Percentiles rank a stretch among this genome's conserved stretches.
Evolutionary conservation across 2,888 invertebrate genomes (phyloP).

Genomic region (Acrocera orbiculus): DNA sequence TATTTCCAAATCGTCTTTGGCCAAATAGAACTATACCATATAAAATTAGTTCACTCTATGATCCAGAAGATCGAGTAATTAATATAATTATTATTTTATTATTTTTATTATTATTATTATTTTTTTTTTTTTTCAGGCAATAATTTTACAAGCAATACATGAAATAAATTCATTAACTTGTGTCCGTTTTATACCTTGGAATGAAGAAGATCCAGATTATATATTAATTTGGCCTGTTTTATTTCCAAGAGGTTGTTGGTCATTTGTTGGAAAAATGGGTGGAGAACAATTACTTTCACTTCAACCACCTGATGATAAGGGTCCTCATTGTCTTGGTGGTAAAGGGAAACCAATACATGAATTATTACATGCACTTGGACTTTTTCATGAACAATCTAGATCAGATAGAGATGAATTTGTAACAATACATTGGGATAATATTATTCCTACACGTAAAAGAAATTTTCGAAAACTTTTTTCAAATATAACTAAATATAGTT

Average conservation of each 20-base stretch:
- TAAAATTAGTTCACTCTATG: no score
- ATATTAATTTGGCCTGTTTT: conserved; percentile 47
- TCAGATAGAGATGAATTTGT: no score
- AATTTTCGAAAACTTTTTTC: no score
- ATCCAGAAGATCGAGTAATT: no score
- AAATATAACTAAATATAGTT: conserved; percentile 44
- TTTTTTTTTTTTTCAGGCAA: no score
- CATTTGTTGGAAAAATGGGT: conserved; percentile 54
- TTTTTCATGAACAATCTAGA: conserved; percentile 65
- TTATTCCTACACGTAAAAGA: no score
- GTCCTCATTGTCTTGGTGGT: conserved; percentile 44
- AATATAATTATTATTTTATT: no score
- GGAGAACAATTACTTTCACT: conserved; percentile 57
- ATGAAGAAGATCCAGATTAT: conserved; percentile 43
- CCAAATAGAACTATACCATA: no score
- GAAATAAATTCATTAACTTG: conserved; percentile 47
- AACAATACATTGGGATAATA: no score
- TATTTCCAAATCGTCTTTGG: no score
- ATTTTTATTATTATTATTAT: no score
- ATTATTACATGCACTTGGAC: conserved; percentile 61
- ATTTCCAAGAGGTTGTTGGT: conserved; percentile 54
- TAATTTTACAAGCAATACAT: conserved; percentile 39
- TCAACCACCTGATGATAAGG: conserved; percentile 40
- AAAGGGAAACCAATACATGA: conserved; percentile 65
- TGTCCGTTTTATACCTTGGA: conserved; percentile 44